These are phyloP conservation scores for Cricetomys ansorgei DNA, from an alignment of 2,113 vertebrate genomes.

Conservation along the genomic window DNA sequence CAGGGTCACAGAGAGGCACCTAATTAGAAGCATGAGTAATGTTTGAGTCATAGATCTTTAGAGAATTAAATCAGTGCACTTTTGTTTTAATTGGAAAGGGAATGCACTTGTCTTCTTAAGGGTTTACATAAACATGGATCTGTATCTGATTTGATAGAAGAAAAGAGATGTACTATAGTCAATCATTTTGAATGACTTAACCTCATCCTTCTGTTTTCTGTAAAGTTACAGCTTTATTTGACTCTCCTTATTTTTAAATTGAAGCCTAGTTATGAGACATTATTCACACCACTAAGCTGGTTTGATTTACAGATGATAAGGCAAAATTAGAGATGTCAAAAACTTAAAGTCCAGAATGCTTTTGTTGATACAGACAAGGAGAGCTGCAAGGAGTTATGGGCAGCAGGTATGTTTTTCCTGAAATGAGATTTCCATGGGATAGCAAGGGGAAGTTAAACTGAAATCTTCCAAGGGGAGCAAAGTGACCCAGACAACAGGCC, in stretches of 20 bases:
- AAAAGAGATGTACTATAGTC: constrained; percentile 11
- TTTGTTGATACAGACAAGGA: background rate
- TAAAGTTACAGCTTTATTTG: constrained; percentile 43
- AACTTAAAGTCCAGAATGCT: background rate
- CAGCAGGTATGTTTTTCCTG: background rate
- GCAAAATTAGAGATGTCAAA: constrained; percentile 5
- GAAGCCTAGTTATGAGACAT: constrained; percentile 16
- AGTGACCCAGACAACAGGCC: background rate
- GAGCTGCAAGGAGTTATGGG: background rate
- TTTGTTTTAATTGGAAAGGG: constrained; percentile 19
- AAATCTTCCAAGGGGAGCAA: background rate
- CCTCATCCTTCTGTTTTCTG: constrained; percentile 5
- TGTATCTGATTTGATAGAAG: constrained; percentile 27
- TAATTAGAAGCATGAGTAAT: constrained; percentile 67
- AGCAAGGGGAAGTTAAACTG: background rate
- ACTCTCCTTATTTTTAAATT: constrained; percentile 53
- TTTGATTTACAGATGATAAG: constrained; percentile 22
- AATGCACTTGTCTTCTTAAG: constrained; percentile 39
- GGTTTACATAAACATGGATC: constrained; percentile 52
- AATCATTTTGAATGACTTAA: constrained; percentile 23
- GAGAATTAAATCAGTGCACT: constrained; percentile 53
- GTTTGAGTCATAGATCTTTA: constrained; percentile 69
- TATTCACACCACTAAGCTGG: background rate
- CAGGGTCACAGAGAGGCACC: constrained; percentile 56
- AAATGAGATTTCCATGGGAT: background rate